Evolutionary conservation across 2,888 invertebrate species (phyloP).

Genomic region (Nysson spinosus): DNA sequence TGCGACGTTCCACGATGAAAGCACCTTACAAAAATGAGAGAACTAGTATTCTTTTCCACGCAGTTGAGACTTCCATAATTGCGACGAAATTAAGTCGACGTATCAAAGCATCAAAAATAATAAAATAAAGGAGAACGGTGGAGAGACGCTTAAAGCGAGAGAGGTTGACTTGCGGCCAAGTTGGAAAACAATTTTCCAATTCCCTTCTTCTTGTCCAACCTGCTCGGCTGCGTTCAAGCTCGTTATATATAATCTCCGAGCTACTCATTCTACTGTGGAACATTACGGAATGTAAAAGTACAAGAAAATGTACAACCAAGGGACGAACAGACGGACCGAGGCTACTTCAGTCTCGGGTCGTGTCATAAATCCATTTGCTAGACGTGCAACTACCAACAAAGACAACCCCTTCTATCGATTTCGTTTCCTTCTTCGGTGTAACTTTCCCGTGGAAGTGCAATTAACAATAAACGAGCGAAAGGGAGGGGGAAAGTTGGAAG

Average conservation of each 20-base stretch:
- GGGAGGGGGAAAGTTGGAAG: background rate
- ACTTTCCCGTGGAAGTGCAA: constrained; percentile 5
- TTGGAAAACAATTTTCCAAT: constrained; percentile 29
- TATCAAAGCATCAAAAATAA: too few relatives aligned
- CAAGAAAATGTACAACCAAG: constrained; percentile 13
- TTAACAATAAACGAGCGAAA: background rate
- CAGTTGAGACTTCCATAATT: constrained; percentile 15
- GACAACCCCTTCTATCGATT: constrained; percentile 56
- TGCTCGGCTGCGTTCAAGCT: constrained; percentile 4
- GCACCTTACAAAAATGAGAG: background rate
- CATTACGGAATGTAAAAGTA: constrained; percentile 21
- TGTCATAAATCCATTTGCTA: constrained; percentile 46
- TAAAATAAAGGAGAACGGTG: background rate
- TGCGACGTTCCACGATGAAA: too few relatives aligned
- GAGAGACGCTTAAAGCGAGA: background rate
- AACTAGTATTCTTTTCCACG: background rate
- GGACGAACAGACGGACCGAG: background rate
- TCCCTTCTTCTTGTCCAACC: background rate
- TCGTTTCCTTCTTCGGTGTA: constrained; percentile 31
- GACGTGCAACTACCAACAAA: constrained; percentile 53
- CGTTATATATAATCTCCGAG: constrained; percentile 30
- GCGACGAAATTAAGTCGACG: background rate
- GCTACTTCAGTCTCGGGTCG: constrained; percentile 22
- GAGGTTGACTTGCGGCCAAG: constrained; percentile 9
- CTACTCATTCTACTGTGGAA: constrained; percentile 10